phyloP scores from a whole-genome alignment of 2,797 vertebrate species.

The Taeniopygia guttata region DNA sequence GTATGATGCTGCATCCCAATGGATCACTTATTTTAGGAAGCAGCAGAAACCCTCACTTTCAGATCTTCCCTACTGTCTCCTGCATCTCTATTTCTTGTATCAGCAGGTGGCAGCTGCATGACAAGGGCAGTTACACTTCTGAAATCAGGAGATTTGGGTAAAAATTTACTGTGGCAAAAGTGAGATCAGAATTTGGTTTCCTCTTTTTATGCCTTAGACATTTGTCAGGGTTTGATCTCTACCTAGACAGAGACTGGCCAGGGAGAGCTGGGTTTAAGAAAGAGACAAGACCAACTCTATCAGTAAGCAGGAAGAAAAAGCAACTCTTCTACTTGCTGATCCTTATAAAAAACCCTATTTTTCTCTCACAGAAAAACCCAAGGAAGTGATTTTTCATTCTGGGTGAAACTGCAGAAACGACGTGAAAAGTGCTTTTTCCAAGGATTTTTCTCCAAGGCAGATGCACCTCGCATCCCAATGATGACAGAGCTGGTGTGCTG shows the following conservation, averaged over 20 bases:
- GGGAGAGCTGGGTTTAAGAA: neutral
- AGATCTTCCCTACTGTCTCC: neutral
- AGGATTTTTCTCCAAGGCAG: neutral
- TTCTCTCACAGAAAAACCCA: neutral
- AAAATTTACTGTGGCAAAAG: neutral
- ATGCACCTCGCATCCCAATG: neutral
- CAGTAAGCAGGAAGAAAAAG: neutral
- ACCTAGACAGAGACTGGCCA: neutral
- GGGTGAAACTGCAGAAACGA: neutral
- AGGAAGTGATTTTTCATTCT: constrained; percentile 32
- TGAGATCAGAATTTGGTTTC: neutral
- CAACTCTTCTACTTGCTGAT: neutral
- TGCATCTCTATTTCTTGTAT: neutral
- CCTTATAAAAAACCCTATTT: neutral
- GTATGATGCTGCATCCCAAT: neutral
- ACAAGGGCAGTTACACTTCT: neutral
- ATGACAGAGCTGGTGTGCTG: neutral
- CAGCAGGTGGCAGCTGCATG: fast-evolving
- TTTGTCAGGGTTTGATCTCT: neutral
- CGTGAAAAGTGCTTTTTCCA: neutral
- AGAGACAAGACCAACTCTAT: neutral
- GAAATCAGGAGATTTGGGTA: neutral
- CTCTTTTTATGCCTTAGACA: neutral
- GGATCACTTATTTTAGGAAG: neutral
- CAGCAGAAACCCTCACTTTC: neutral